Conservation (phyloP, 2,888 invertebrate species). For the Patella pellucida region DNA sequence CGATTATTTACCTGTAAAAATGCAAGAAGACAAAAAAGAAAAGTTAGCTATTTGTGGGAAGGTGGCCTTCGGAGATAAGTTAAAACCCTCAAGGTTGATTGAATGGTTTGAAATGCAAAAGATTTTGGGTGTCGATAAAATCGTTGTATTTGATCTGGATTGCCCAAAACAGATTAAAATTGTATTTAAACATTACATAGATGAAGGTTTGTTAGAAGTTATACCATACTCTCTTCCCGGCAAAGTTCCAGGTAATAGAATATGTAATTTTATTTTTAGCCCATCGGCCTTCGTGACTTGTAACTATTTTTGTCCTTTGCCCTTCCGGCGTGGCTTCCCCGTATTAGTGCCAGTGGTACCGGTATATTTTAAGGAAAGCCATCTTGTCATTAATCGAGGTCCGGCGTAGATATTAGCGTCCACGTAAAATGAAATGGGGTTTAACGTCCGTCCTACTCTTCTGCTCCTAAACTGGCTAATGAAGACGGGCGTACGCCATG, state of each 20-base stretch:
- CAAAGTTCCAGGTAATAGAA: background rate
- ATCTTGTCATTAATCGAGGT: too few species aligned
- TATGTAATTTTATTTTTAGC: background rate
- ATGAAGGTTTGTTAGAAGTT: constrained; percentile 9
- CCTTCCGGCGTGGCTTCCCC: too few species aligned
- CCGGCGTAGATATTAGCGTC: too few species aligned
- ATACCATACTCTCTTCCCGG: constrained; percentile 22
- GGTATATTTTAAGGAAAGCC: too few species aligned
- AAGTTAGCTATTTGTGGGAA: constrained; percentile 19
- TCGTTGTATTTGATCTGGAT: constrained; percentile 29
- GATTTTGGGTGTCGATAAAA: constrained; percentile 34
- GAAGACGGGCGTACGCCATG: too few species aligned
- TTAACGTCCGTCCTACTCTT: too few species aligned
- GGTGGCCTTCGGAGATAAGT: constrained; percentile 12
- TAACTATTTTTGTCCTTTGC: too few species aligned
- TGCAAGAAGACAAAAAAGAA: background rate
- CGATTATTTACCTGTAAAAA: background rate
- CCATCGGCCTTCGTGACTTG: too few species aligned
- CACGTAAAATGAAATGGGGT: too few species aligned
- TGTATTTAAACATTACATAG: constrained; percentile 17
- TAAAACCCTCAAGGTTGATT: constrained; percentile 32
- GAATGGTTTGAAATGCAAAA: constrained; percentile 39
- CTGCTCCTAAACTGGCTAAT: too few species aligned
- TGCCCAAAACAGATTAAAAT: background rate
- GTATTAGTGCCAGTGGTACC: too few species aligned